Percentiles rank a stretch among this genome's conserved stretches.
Evolutionary conservation across 2,797 vertebrate genomes (phyloP).

Genomic region (Sternarchorhynchus goeldii): DNA sequence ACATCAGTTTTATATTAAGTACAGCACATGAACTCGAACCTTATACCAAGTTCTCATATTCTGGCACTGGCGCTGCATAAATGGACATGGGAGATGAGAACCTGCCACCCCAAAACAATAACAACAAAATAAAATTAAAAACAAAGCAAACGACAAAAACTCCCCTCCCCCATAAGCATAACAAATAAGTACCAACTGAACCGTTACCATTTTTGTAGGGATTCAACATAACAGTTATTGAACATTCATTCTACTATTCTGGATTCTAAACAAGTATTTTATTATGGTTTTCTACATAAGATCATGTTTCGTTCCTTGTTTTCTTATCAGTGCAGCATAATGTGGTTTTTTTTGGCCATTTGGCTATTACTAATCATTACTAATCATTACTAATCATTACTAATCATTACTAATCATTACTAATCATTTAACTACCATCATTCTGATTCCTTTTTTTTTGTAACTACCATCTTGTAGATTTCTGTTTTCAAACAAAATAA

Average conservation of each 20-base stretch:
- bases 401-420: no score
- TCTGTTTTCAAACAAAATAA: neutral
- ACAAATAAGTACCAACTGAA: no score
- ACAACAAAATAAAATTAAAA: neutral
- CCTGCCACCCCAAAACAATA: neutral
- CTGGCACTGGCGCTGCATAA: neutral
- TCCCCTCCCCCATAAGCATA: neutral
- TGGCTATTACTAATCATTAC: no score
- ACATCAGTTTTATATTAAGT: neutral
- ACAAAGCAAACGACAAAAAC: neutral
- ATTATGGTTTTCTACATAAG: neutral
- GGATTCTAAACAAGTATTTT: neutral
- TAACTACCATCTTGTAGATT: no score
- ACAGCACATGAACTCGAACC: neutral
- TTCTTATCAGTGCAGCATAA: neutral
- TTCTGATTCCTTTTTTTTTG: neutral
- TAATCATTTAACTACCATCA: neutral
- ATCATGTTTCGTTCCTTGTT: slow-evolving; percentile 1
- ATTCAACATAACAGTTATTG: neutral
- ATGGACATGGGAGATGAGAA: neutral
- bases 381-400: no score
- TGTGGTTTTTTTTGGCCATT: no score
- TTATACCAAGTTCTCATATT: neutral
- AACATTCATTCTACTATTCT: neutral
- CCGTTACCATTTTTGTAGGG: neutral